These are phyloP conservation scores for Chrysogorgia sp. DNA, from an alignment of 92 coral and sea anemone species.

Conservation along the genomic window DNA sequence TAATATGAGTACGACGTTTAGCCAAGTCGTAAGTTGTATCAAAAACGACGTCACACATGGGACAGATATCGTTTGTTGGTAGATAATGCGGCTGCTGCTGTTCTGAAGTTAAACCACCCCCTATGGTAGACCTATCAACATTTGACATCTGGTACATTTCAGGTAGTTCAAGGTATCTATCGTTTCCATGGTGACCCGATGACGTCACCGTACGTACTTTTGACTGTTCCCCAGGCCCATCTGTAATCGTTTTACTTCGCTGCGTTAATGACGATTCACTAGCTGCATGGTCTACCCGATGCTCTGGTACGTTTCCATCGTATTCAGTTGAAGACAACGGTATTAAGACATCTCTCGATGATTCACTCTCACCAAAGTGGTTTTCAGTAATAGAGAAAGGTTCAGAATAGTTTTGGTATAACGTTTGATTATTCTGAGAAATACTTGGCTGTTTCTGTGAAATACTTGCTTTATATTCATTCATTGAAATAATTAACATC, in stretches of 20 bases:
- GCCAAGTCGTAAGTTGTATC: not conserved
- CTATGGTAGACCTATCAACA: no score
- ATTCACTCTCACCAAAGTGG: not conserved
- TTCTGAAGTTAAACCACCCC: no score
- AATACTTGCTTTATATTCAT: not conserved
- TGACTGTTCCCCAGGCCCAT: not conserved
- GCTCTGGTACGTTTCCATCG: no score
- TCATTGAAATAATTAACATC: constrained; percentile 8
- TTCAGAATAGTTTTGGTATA: no score
- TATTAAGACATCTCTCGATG: not conserved
- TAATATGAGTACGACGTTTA: constrained; percentile 20
- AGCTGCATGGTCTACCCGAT: not conserved
- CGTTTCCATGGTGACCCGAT: no score
- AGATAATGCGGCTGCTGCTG: no score
- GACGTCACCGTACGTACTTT: no score
- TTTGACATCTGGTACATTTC: no score
- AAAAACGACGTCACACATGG: constrained; percentile 19
- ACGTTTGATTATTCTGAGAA: not conserved
- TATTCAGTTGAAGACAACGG: not conserved
- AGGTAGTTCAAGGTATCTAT: no score
- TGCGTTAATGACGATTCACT: not conserved
- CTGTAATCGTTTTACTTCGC: not conserved
- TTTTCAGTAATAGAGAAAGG: not conserved
- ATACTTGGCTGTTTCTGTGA: not conserved
- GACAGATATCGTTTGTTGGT: constrained; percentile 30